Percentiles rank a stretch among this genome's conserved stretches.
phyloP scores from a whole-genome alignment of 30 jellyfish, hydroid and myxozoan genomes.

The Catostylus mosaicus region DNA sequence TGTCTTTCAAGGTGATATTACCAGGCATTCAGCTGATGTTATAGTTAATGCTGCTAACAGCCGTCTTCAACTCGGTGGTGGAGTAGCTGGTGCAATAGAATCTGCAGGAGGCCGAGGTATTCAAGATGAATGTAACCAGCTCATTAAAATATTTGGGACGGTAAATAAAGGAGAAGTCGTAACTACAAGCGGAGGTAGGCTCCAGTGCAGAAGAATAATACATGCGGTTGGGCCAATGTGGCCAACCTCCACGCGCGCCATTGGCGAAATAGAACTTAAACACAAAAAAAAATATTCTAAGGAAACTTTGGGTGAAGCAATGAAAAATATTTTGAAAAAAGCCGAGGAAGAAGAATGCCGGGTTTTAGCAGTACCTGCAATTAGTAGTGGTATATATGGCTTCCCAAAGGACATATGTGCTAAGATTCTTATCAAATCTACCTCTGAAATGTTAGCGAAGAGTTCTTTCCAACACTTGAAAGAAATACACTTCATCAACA shows the following conservation, averaged over 20 bases:
- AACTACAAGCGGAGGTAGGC: slow-evolving; percentile 42
- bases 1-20: slow-evolving; percentile 52
- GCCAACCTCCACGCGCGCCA: slow-evolving; percentile 3
- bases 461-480: background rate
- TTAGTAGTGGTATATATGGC: slow-evolving; percentile 56
- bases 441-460: background rate
- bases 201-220: slow-evolving; percentile 5
- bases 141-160: slow-evolving; percentile 1
- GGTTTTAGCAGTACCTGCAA: slow-evolving; percentile 61
- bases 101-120: slow-evolving; percentile 33
- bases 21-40: slow-evolving; percentile 30
- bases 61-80: slow-evolving; percentile 29
- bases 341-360: slow-evolving; percentile 34
- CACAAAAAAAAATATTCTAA: background rate
- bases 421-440: slow-evolving; percentile 9
- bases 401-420: slow-evolving; percentile 63
- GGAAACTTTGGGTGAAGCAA: slow-evolving; percentile 11
- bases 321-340: slow-evolving; percentile 18
- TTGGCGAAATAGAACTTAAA: slow-evolving; percentile 16
- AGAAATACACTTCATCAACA: slow-evolving; percentile 36
- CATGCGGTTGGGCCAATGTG: slow-evolving; percentile 63
- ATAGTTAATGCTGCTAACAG: slow-evolving; percentile 49
- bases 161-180: slow-evolving; percentile 22
- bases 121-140: slow-evolving; percentile 40
- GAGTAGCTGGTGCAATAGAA: slow-evolving; percentile 51